Conservation (phyloP, 1,140 invertebrate species). For the Pseudomyrmex flavicornis region DNA sequence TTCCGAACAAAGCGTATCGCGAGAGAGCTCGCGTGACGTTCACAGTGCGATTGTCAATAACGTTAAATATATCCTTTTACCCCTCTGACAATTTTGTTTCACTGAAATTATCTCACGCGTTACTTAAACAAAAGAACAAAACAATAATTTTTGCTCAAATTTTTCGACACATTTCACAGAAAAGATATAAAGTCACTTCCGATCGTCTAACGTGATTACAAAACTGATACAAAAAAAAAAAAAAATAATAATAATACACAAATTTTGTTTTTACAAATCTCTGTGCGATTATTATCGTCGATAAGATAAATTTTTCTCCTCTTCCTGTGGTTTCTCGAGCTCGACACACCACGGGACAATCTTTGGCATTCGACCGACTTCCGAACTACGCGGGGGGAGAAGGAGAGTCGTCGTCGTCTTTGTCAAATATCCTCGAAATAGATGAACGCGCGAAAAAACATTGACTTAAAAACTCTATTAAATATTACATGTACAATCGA, state of each 20-base stretch:
- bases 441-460: conserved; percentile 45
- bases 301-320: neutral
- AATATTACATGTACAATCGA: conserved; percentile 65
- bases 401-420: conserved; percentile 31
- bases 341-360: conserved; percentile 55
- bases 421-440: conserved; percentile 33
- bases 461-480: conserved; percentile 77
- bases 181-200: no score
- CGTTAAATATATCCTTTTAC: neutral
- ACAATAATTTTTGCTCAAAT: neutral
- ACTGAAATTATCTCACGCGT: neutral
- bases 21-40: no score
- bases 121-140: neutral
- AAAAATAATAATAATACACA: no score
- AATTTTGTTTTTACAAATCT: conserved; percentile 19
- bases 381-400: neutral
- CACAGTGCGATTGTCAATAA: neutral
- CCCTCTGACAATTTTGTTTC: neutral
- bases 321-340: conserved; percentile 3
- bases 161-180: neutral
- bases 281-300: neutral
- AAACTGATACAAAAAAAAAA: conserved; percentile 4
- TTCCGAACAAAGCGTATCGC: neutral
- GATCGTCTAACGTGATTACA: neutral
- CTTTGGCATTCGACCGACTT: conserved; percentile 69